Evolutionary conservation across 2,113 vertebrate genomes (phyloP).

Genomic region (Cephalopterus ornatus): DNA sequence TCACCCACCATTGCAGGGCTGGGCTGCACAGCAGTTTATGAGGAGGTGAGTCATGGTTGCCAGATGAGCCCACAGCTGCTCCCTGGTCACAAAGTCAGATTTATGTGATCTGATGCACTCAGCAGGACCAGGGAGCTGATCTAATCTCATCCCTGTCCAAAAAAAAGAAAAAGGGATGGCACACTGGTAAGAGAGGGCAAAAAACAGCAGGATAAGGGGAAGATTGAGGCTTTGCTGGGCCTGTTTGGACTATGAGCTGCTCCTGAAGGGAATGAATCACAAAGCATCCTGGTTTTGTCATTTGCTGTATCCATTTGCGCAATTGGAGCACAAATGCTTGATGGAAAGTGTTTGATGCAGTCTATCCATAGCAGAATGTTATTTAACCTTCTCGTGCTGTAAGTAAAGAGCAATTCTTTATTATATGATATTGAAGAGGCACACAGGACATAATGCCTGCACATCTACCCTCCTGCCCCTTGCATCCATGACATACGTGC

Average conservation of each 20-base stretch:
- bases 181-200: neutral
- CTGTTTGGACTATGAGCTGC: neutral
- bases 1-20: neutral
- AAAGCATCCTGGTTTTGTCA: neutral
- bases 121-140: neutral
- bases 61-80: neutral
- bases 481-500: fast-evolving
- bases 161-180: no score
- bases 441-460: no score
- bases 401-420: neutral
- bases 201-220: neutral
- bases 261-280: neutral
- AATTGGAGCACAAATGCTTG: neutral
- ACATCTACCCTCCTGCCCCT: fast-evolving
- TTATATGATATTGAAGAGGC: neutral
- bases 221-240: neutral
- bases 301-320: neutral
- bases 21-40: no score
- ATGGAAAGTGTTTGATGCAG: neutral
- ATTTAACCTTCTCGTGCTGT: neutral
- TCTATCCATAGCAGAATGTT: neutral
- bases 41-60: neutral
- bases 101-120: no score
- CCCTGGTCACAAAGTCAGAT: fast-evolving
- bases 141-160: fast-evolving